Conservation (phyloP, 2,797 vertebrate species). For the Pseudocheirus occidentalis region DNA sequence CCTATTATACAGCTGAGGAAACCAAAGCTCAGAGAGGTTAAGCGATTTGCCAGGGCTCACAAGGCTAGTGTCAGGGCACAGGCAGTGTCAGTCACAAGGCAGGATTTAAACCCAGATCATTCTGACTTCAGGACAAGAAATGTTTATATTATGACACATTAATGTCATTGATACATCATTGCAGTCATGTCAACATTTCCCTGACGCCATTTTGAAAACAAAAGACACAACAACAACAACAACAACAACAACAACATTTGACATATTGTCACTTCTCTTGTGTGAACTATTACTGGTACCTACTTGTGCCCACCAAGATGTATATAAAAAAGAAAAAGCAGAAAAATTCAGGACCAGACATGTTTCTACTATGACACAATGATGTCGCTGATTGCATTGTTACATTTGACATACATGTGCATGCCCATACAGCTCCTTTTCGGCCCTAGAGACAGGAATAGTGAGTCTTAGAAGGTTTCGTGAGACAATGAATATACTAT, state of each 20-base stretch:
- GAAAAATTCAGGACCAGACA: not conserved
- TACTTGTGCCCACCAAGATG: not conserved
- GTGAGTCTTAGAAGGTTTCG: constrained; percentile 2
- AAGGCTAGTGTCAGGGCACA: not conserved
- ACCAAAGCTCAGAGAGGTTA: not conserved
- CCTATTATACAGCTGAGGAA: not conserved
- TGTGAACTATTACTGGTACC: not conserved
- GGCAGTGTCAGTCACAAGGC: too few relatives aligned
- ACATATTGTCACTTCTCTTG: not conserved
- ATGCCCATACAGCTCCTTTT: not conserved
- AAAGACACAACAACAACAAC: too few relatives aligned
- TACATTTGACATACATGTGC: not conserved
- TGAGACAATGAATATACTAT: constrained; percentile 5
- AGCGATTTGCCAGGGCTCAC: not conserved
- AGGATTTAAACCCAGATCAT: not conserved
- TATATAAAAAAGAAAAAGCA: not conserved
- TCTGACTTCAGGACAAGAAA: not conserved
- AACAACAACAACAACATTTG: not conserved
- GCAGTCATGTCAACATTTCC: too few relatives aligned
- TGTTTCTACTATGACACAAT: not conserved
- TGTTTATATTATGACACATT: not conserved
- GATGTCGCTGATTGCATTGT: not conserved
- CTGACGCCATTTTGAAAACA: too few relatives aligned
- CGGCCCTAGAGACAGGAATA: not conserved
- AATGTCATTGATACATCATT: not conserved